phyloP scores from a whole-genome alignment of 2,113 vertebrate species.

The Ammodytes dubius region DNA sequence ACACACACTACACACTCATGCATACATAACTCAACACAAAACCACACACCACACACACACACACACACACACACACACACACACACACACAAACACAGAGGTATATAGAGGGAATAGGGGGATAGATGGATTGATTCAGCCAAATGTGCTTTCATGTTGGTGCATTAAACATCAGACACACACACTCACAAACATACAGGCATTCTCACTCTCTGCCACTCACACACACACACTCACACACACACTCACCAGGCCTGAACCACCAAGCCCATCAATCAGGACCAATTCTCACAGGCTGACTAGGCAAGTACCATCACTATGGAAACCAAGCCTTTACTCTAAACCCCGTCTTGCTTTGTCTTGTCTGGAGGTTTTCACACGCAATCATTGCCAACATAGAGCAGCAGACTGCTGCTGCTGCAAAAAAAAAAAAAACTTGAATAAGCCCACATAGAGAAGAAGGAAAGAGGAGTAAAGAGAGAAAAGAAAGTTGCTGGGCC shows the following conservation, averaged over 20 bases:
- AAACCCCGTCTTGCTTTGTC: conserved; percentile 67
- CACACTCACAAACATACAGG: not conserved
- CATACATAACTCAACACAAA: not conserved
- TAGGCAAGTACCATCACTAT: conserved; percentile 72
- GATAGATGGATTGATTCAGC: conserved; percentile 7
- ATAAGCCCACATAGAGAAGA: not conserved
- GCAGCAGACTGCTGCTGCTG: conserved; percentile 31
- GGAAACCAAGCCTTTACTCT: conserved; percentile 74
- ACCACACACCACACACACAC: conserved; percentile 4
- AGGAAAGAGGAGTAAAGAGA: not conserved
- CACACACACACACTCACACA: not conserved
- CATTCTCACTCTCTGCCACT: not conserved
- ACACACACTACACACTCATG: not conserved
- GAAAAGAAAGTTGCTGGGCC: not conserved
- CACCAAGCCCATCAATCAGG: conserved; percentile 75
- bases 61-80: not conserved
- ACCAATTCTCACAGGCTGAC: conserved; percentile 75
- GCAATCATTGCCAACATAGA: conserved; percentile 55
- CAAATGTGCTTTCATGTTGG: conserved; percentile 39
- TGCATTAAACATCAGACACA: conserved; percentile 23
- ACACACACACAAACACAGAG: conserved; percentile 8
- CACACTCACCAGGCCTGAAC: conserved; percentile 32
- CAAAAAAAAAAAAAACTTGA: conserved; percentile 53
- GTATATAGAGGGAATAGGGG: not conserved
- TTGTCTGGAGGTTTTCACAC: conserved; percentile 71